Conservation (phyloP, 2,797 vertebrate genomes). For the Meda fulgida region DNA sequence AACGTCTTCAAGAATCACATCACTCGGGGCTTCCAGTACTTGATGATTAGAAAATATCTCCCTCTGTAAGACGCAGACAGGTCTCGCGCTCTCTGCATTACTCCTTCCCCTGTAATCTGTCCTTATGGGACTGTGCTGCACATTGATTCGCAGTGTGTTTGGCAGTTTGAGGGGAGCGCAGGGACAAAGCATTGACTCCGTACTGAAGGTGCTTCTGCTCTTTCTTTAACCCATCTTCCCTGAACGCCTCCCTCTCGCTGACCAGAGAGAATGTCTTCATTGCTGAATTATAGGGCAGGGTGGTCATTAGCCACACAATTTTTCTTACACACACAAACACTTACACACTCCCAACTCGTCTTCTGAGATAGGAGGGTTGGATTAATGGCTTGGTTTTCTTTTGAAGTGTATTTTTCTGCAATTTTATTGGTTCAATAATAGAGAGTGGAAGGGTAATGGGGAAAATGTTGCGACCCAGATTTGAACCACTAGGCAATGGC, state of each 20-base stretch:
- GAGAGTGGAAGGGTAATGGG: background rate
- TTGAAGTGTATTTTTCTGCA: constrained; percentile 1
- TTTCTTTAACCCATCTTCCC: constrained; percentile 52
- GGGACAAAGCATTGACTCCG: constrained; percentile 50
- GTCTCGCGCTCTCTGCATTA: background rate
- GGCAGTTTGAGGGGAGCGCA: constrained; percentile 32
- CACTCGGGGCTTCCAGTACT: constrained; percentile 49
- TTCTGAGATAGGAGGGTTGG: constrained; percentile 8
- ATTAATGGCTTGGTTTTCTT: constrained; percentile 24
- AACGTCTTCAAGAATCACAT: constrained; percentile 60
- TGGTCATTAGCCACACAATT: constrained; percentile 43
- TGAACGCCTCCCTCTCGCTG: constrained; percentile 28
- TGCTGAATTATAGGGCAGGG: constrained; percentile 51
- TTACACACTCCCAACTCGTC: background rate
- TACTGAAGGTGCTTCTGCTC: constrained; percentile 40
- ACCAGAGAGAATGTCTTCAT: constrained; percentile 48
- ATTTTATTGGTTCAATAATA: constrained; percentile 7
- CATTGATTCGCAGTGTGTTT: constrained; percentile 49
- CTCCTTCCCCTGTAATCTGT: constrained; percentile 18
- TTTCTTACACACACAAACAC: constrained; percentile 13
- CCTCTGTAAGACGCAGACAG: background rate
- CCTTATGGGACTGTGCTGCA: constrained; percentile 11
- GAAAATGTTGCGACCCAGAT: background rate
- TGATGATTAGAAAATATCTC: constrained; percentile 37
- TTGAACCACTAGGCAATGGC: background rate